These are phyloP conservation scores for Drosophila prosaltans DNA, from an alignment of 1,140 invertebrate species.

Conservation along the genomic window DNA sequence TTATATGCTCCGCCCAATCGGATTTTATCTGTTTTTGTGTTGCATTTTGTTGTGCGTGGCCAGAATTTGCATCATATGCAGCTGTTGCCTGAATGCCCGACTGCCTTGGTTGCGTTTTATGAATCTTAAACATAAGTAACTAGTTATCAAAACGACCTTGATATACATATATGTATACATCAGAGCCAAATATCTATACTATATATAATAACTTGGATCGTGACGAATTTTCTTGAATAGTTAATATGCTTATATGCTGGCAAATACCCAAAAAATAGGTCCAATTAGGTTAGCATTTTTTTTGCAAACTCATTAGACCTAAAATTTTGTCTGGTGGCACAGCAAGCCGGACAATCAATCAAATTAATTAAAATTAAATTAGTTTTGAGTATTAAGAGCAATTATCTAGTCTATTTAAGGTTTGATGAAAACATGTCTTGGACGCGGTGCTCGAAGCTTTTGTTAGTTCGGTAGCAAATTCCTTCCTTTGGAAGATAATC, in stretches of 20 bases:
- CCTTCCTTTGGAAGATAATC: conserved; percentile 27
- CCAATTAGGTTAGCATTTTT: conserved; percentile 29
- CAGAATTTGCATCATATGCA: conserved; percentile 60
- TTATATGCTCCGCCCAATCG: conserved; percentile 65
- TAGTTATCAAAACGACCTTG: conserved; percentile 67
- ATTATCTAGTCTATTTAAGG: conserved; percentile 1
- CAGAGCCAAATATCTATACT: not conserved
- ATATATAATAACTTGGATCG: conserved; percentile 48
- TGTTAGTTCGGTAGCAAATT: conserved; percentile 33
- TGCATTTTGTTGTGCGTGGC: conserved; percentile 45
- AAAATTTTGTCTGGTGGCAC: conserved; percentile 2
- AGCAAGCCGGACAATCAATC: conserved; percentile 33
- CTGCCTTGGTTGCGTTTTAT: conserved; percentile 52
- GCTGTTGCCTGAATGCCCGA: conserved; percentile 5
- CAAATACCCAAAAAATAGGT: conserved; percentile 32
- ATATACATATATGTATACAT: conserved; percentile 58
- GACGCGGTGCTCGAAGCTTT: not conserved
- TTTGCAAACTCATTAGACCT: conserved; percentile 65
- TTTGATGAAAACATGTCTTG: conserved; percentile 18
- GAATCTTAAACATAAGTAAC: conserved; percentile 54
- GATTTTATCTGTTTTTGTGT: conserved; percentile 32
- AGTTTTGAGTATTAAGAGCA: not conserved
- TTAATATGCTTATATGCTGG: conserved; percentile 47
- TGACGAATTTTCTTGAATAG: conserved; percentile 52
- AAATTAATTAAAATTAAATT: conserved; percentile 57